Evolutionary conservation across 2,888 invertebrate species (phyloP).

Genomic region (Standfussiana lucernea): DNA sequence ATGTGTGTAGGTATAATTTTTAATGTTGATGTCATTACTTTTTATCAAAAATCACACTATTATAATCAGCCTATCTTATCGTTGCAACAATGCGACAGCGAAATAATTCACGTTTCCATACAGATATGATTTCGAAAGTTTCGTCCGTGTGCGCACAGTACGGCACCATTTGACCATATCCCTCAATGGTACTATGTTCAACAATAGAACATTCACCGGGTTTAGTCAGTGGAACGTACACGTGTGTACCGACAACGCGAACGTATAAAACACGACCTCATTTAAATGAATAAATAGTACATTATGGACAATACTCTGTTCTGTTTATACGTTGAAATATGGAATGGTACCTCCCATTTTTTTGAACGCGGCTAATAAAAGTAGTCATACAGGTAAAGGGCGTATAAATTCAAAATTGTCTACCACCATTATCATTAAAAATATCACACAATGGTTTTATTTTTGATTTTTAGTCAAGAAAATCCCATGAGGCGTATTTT

Average conservation of each 20-base stretch:
- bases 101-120: constrained; percentile 23
- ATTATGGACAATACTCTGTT: constrained; percentile 6
- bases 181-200: constrained; percentile 66
- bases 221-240: constrained; percentile 69
- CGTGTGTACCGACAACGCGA: constrained; percentile 44
- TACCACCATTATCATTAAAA: neutral
- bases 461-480: neutral
- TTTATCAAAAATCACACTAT: constrained; percentile 6
- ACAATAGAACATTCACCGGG: constrained; percentile 73
- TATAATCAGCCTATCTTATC: constrained; percentile 15
- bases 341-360: neutral
- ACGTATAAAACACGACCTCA: constrained; percentile 38
- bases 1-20: too few relatives aligned
- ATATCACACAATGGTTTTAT: neutral
- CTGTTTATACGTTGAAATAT: constrained; percentile 9
- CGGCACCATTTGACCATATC: constrained; percentile 65
- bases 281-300: constrained; percentile 12
- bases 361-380: neutral
- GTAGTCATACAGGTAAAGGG: neutral
- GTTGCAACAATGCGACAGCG: constrained; percentile 4
- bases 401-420: neutral
- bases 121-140: constrained; percentile 50
- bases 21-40: neutral
- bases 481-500: neutral
- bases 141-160: constrained; percentile 55